A percentile compares a stretch with the other conserved stretches of the same genome.
Evolutionary conservation across 1,140 invertebrate species (phyloP).

Genomic region (Anastatus disparis): DNA sequence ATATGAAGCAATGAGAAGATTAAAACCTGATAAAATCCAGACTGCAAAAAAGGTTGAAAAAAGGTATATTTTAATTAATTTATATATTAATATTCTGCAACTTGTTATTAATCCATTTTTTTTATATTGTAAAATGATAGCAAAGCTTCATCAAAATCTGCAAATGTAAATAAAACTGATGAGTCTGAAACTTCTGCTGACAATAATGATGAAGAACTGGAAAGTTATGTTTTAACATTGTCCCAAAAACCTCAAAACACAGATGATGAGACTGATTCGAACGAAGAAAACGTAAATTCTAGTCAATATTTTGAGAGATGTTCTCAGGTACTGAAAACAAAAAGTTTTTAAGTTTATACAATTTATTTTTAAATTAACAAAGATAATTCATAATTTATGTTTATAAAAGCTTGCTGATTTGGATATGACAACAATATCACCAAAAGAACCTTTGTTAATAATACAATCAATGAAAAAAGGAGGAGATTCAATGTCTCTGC

Average conservation of each 20-base stretch:
- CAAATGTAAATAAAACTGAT: slow-evolving; percentile 46
- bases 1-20: slow-evolving; percentile 51
- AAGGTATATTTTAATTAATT: slow-evolving; percentile 25
- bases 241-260: slow-evolving; percentile 66
- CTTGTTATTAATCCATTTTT: slow-evolving; percentile 3
- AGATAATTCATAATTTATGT: slow-evolving; percentile 18
- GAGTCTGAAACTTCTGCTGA: slow-evolving; percentile 46
- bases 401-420: slow-evolving; percentile 74
- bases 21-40: slow-evolving; percentile 50
- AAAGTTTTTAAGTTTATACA: too few species aligned
- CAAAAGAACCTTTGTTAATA: slow-evolving; percentile 72
- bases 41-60: slow-evolving; percentile 34
- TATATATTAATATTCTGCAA: slow-evolving; percentile 3
- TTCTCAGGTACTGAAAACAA: slow-evolving; percentile 71
- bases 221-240: slow-evolving; percentile 77
- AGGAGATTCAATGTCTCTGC: slow-evolving; percentile 76
- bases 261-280: slow-evolving; percentile 47
- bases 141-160: slow-evolving; percentile 6
- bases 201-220: slow-evolving; percentile 66
- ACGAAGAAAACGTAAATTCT: slow-evolving; percentile 52
- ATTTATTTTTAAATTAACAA: slow-evolving; percentile 33
- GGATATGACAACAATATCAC: slow-evolving; percentile 70
- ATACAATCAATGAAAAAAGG: slow-evolving; percentile 82
- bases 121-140: neutral
- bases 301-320: slow-evolving; percentile 72